These are phyloP conservation scores for Aleiodes alternator DNA, from an alignment of 2,888 invertebrate species.

Conservation along the genomic window DNA sequence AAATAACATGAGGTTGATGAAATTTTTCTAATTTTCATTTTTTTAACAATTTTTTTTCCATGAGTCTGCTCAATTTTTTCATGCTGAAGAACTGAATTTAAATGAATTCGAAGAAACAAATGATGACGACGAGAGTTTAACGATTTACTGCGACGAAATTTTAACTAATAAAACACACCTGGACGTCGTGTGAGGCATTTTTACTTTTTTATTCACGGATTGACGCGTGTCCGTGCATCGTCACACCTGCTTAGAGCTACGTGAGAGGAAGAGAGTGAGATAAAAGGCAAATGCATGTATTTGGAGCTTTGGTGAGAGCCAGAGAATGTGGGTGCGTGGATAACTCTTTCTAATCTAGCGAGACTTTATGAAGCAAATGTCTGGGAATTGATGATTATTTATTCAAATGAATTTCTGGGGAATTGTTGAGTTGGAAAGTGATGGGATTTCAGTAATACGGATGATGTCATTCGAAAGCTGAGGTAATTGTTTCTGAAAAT, in stretches of 20 bases:
- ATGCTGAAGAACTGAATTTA: background rate
- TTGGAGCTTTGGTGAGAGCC: slow-evolving; percentile 39
- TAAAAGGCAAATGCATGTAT: slow-evolving; percentile 48
- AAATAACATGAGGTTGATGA: slow-evolving; percentile 7
- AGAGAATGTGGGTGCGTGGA: slow-evolving; percentile 24
- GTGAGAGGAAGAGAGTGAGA: slow-evolving; percentile 56
- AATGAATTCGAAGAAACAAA: slow-evolving; percentile 5
- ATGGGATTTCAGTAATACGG: slow-evolving; percentile 1
- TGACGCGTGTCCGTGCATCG: slow-evolving; percentile 75
- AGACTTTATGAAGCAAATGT: slow-evolving; percentile 40
- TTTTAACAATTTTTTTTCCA: background rate
- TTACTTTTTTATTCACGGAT: slow-evolving; percentile 66
- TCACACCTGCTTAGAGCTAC: slow-evolving; percentile 72
- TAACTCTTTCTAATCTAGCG: slow-evolving; percentile 37
- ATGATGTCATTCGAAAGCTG: slow-evolving; percentile 30
- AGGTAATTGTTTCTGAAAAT: background rate
- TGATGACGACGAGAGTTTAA: slow-evolving; percentile 25
- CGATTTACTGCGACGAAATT: slow-evolving; percentile 57
- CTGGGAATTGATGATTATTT: slow-evolving; percentile 24
- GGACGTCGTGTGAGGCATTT: slow-evolving; percentile 62
- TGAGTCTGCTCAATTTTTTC: slow-evolving; percentile 7
- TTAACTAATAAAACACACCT: slow-evolving; percentile 69
- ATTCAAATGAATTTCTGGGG: background rate
- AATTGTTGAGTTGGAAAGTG: background rate
- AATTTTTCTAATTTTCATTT: background rate